These are phyloP conservation scores for Polypterus senegalus DNA, from an alignment of 2,113 vertebrate species.

Conservation along the genomic window DNA sequence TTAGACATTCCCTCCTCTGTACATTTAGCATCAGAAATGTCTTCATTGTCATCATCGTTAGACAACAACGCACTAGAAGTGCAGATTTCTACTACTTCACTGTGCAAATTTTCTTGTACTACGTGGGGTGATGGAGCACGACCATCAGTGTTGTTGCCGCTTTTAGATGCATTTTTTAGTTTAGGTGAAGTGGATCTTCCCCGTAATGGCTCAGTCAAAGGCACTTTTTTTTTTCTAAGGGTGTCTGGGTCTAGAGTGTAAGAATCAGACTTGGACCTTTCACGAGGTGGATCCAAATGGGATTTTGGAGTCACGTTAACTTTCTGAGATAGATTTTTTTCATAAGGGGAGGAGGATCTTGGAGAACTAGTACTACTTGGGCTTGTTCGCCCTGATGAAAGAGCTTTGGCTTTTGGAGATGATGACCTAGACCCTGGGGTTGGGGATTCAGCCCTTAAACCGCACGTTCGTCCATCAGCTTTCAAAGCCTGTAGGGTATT, in stretches of 20 bases:
- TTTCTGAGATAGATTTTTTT: slow-evolving; percentile 79
- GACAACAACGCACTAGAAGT: slow-evolving; percentile 83
- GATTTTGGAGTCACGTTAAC: slow-evolving; percentile 69
- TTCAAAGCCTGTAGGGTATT: slow-evolving; percentile 91
- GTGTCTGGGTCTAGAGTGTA: slow-evolving; percentile 92
- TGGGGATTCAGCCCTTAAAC: slow-evolving; percentile 78
- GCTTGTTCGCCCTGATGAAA: slow-evolving; percentile 64
- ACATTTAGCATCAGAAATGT: slow-evolving; percentile 60
- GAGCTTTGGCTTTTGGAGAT: slow-evolving; percentile 82
- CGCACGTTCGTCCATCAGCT: slow-evolving; percentile 68
- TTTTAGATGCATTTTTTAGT: slow-evolving; percentile 66
- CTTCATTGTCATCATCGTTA: slow-evolving; percentile 69
- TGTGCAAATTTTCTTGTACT: slow-evolving; percentile 93
- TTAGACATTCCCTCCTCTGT: slow-evolving; percentile 73
- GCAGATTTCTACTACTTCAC: slow-evolving; percentile 92
- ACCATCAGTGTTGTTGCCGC: slow-evolving; percentile 61
- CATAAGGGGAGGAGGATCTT: slow-evolving; percentile 70
- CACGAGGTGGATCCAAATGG: slow-evolving; percentile 82
- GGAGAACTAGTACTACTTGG: slow-evolving; percentile 66
- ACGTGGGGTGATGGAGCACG: slow-evolving; percentile 87
- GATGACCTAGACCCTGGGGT: slow-evolving; percentile 77
- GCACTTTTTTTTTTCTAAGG: slow-evolving; percentile 87
- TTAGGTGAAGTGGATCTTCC: slow-evolving; percentile 93
- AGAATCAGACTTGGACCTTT: slow-evolving; percentile 93
- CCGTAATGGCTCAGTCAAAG: slow-evolving; percentile 78